These are phyloP conservation scores for Dusona sp. DNA, from an alignment of 2,888 invertebrate genomes.

Conservation along the genomic window DNA sequence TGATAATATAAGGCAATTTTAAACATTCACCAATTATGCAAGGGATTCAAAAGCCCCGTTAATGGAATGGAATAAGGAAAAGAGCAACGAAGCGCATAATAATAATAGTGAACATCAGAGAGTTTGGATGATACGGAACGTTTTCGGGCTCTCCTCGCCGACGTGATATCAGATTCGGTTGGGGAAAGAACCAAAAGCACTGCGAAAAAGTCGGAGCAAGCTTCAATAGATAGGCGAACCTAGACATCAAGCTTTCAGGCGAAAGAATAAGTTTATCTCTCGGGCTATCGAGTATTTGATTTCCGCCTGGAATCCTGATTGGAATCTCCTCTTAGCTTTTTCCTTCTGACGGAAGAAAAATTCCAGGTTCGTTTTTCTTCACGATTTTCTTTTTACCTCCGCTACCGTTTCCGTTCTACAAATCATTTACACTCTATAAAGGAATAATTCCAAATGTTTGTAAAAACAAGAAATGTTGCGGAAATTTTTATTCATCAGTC, in stretches of 20 bases:
- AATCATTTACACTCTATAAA: background rate
- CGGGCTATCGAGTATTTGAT: constrained; percentile 65
- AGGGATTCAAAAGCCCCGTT: background rate
- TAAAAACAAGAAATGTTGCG: background rate
- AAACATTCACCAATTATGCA: background rate
- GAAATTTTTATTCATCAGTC: background rate
- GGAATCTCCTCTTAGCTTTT: constrained; percentile 40
- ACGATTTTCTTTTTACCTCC: background rate
- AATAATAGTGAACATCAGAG: background rate
- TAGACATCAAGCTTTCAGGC: constrained; percentile 34
- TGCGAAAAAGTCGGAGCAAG: constrained; percentile 23
- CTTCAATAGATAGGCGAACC: constrained; percentile 21
- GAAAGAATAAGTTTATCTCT: constrained; percentile 64
- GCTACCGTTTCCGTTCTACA: background rate
- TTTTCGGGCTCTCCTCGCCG: constrained; percentile 48
- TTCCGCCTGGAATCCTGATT: constrained; percentile 63
- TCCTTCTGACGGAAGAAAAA: constrained; percentile 33
- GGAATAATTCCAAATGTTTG: background rate
- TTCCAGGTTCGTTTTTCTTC: constrained; percentile 21
- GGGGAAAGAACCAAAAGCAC: constrained; percentile 32
- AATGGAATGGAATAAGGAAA: background rate
- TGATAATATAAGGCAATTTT: background rate
- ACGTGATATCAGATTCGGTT: constrained; percentile 63
- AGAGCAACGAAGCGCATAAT: background rate
- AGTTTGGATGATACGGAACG: background rate